Base-by-base conservation (phyloP, 2,797 vertebrate species). In the Aplochiton taeniatus region DNA sequence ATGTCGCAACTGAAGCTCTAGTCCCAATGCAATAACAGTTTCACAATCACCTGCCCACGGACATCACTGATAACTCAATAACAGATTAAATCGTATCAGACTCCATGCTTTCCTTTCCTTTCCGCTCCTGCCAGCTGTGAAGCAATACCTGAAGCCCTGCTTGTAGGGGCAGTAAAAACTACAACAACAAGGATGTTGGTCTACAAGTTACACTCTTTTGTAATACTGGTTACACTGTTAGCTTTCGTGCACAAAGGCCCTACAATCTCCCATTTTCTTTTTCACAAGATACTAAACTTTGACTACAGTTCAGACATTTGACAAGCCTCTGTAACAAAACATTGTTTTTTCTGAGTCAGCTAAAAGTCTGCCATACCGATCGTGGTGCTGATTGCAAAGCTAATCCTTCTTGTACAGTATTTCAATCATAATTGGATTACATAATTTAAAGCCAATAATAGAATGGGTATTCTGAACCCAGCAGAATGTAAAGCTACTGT, bases 261-360 rank as follows among this genome's bases (percentile, higher is more conserved):
- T 4, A 17, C 19, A 54, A 18, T 18, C 10, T 31, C 17, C 52
- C 52, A 54, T 54, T 54, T 53, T 11, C 41, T n/a, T 69, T 60
- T 65, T 18, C 31, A 9, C 48, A 17, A 5, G 8, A 16, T 11
- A 60, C 14, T 56, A 42, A 42, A 56, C 47, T 14, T 45, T 57
- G 45, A 47, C 43, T 50, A 16, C 45, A 45, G 13, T 45, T 20
- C 11, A 14, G 42, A 47, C 8, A 8, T 63, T 47, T 48, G 44
- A 70, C 57, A 59, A 42, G 52, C 11, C 68, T 13, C 44, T 11
- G 44, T 45, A 13, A 9, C 47, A 51, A 14, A 47, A 3, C 19
- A n/a, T 57, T 48, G 19, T 50, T 43, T n/a, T 50, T 43, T 46
- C 50, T 68, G 66, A 68, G 31, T 62, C 54, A 52, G 51, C 58